A percentile compares a stretch with the other conserved stretches of the same genome.
Conservation (phyloP, 2,113 vertebrate genomes). For the Urocitellus parryii region DNA sequence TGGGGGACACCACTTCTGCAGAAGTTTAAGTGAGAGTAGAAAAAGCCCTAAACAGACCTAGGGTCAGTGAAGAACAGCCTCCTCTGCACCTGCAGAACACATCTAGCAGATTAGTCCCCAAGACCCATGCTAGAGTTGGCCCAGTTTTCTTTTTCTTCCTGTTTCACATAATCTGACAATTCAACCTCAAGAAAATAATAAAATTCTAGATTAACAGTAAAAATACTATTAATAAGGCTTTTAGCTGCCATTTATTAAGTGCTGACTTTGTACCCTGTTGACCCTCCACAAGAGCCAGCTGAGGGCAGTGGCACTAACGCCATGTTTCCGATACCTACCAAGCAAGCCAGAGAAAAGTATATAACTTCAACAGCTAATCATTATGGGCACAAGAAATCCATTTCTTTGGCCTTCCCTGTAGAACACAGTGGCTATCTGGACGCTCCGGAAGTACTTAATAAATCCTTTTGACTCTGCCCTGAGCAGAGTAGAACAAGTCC, state of each 20-base stretch:
- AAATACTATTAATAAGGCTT: background rate
- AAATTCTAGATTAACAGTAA: background rate
- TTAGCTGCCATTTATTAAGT: background rate
- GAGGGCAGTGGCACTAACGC: background rate
- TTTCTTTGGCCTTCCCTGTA: background rate
- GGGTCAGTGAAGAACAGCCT: too few species aligned
- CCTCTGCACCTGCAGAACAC: accelerated
- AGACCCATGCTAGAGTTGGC: background rate
- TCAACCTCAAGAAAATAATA: background rate
- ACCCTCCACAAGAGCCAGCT: background rate
- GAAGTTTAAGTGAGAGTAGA: background rate
- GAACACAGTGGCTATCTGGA: background rate
- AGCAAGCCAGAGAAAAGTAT: background rate
- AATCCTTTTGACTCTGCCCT: background rate
- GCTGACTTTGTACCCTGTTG: background rate
- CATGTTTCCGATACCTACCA: background rate
- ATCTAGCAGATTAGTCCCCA: background rate
- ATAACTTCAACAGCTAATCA: too few species aligned
- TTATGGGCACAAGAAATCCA: background rate
- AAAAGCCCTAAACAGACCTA: background rate
- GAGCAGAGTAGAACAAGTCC: background rate
- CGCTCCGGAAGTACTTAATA: background rate
- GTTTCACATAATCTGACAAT: background rate
- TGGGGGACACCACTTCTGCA: background rate
- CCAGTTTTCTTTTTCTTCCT: background rate